phyloP scores from a whole-genome alignment of 2,888 invertebrate species.

The Boloria euphrosyne region DNA sequence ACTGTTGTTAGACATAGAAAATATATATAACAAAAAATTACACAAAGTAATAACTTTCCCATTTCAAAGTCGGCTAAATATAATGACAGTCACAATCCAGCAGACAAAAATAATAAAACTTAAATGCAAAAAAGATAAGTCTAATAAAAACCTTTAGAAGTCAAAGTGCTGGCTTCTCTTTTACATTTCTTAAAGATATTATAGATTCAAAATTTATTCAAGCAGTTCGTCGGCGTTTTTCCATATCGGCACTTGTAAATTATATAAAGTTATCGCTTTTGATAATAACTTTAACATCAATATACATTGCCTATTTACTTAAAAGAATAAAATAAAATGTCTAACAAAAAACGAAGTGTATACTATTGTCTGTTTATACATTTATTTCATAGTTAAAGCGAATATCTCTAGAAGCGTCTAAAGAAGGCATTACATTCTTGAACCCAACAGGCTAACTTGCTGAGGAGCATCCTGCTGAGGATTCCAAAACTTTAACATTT shows the following conservation, averaged over 20 bases:
- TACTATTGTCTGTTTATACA: too few relatives aligned
- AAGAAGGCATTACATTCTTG: conserved; percentile 20
- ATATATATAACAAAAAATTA: too few relatives aligned
- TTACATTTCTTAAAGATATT: conserved; percentile 35
- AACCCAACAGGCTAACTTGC: conserved; percentile 38
- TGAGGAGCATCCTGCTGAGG: conserved; percentile 31
- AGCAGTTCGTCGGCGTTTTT: conserved; percentile 34
- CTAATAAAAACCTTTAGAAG: conserved; percentile 19
- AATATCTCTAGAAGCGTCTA: background rate
- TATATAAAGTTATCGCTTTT: background rate
- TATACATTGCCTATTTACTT: too few relatives aligned
- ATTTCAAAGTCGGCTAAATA: background rate
- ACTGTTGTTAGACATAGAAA: too few relatives aligned
- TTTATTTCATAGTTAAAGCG: too few relatives aligned
- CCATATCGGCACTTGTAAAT: conserved; percentile 30
- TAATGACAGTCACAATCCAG: background rate
- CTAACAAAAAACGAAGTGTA: too few relatives aligned
- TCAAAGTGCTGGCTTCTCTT: conserved; percentile 22
- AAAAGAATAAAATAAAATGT: too few relatives aligned
- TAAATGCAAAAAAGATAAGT: conserved; percentile 6
- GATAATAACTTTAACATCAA: too few relatives aligned
- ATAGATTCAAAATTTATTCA: conserved; percentile 41
- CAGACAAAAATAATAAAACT: conserved; percentile 13
- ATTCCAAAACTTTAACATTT: conserved; percentile 3
- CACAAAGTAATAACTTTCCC: too few relatives aligned